Conservation (phyloP, 2,888 invertebrate species). For the Dioctria linearis region DNA sequence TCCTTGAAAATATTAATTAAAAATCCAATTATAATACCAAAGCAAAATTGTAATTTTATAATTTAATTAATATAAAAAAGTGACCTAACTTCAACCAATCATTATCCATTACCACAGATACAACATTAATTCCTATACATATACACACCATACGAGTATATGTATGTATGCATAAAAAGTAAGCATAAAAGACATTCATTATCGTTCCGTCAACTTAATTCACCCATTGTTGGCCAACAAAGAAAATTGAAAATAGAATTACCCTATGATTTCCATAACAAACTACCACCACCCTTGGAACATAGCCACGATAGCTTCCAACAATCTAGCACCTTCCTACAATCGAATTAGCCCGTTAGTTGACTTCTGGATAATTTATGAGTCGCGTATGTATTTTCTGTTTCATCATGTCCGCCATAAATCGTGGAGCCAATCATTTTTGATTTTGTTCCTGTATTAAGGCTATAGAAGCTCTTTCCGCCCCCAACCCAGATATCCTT, state of each 20-base stretch:
- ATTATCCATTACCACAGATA: too few species aligned
- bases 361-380: constrained; percentile 47
- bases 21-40: too few species aligned
- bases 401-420: constrained; percentile 54
- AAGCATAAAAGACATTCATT: neutral
- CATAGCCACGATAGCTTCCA: neutral
- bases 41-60: too few species aligned
- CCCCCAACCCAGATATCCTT: constrained; percentile 2
- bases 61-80: too few species aligned
- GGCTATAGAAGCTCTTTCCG: constrained; percentile 15
- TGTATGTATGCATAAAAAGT: too few species aligned
- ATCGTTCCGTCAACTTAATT: neutral
- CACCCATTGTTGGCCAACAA: constrained; percentile 1
- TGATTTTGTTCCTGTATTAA: constrained; percentile 47
- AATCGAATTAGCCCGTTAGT: constrained; percentile 41
- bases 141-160: too few species aligned
- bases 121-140: too few species aligned
- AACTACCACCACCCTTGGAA: constrained; percentile 11
- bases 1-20: too few species aligned
- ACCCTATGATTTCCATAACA: constrained; percentile 26
- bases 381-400: constrained; percentile 47
- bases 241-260: constrained; percentile 23
- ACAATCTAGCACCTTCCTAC: constrained; percentile 15
- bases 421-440: constrained; percentile 54
- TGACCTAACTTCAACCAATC: too few species aligned